phyloP scores from a whole-genome alignment of 2,797 vertebrate genomes.

The Coreius guichenoti region DNA sequence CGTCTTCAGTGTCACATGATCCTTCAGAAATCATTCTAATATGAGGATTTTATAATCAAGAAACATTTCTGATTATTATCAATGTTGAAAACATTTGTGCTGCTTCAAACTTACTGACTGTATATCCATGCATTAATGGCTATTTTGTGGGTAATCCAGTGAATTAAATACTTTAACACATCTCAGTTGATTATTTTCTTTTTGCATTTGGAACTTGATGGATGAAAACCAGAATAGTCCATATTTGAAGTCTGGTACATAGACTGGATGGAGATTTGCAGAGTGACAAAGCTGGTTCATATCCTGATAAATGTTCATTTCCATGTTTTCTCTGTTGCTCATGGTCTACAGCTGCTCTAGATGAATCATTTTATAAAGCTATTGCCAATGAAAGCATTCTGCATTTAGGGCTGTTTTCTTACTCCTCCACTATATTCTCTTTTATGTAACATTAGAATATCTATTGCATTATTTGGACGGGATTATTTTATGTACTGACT shows the following conservation, averaged over 20 bases:
- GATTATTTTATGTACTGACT: not conserved
- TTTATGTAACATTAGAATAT: slow-evolving; percentile 22
- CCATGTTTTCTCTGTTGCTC: slow-evolving; percentile 18
- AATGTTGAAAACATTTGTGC: too few relatives aligned
- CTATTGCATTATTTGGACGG: not conserved
- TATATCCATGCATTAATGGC: too few relatives aligned
- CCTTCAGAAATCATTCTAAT: not conserved
- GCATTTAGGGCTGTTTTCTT: slow-evolving; percentile 4
- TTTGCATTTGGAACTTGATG: not conserved
- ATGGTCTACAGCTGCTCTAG: slow-evolving; percentile 43
- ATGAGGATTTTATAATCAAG: not conserved
- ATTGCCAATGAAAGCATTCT: slow-evolving; percentile 13
- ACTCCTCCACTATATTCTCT: not conserved
- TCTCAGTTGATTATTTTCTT: not conserved
- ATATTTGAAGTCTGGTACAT: not conserved
- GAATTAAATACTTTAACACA: not conserved
- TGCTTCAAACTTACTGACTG: not conserved
- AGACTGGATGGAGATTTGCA: not conserved
- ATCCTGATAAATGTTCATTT: slow-evolving; percentile 37
- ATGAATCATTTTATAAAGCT: slow-evolving; percentile 57
- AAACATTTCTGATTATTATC: not conserved
- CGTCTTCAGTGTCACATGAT: not conserved
- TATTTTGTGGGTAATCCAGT: not conserved
- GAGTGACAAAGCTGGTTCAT: not conserved
- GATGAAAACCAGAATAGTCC: not conserved